Evolutionary conservation across 2,888 invertebrate species (phyloP).

Genomic region (Ennomos quercinarius): DNA sequence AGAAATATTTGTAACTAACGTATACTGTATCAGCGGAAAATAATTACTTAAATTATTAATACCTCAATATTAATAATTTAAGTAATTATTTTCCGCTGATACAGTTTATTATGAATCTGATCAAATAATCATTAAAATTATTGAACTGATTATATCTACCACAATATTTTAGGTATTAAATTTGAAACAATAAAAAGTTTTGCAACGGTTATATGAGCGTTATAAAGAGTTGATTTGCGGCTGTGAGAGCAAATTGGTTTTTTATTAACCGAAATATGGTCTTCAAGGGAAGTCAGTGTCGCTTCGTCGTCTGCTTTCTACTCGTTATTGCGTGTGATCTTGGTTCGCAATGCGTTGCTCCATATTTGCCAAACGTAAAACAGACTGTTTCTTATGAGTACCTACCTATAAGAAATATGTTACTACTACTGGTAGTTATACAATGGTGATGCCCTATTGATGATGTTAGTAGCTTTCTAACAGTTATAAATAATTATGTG

Average conservation of each 20-base stretch:
- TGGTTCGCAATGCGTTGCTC: constrained; percentile 37
- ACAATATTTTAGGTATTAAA: too few relatives aligned
- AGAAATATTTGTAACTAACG: constrained; percentile 17
- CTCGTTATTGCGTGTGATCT: constrained; percentile 50
- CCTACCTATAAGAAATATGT: constrained; percentile 10
- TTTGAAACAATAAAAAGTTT: constrained; percentile 13
- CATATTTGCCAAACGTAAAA: constrained; percentile 37
- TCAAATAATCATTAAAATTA: too few relatives aligned
- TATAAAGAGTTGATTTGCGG: constrained; percentile 39
- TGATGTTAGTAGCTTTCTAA: too few relatives aligned
- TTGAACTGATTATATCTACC: too few relatives aligned
- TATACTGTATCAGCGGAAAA: constrained; percentile 16
- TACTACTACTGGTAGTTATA: neutral
- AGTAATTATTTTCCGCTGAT: too few relatives aligned
- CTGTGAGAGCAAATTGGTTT: constrained; percentile 47
- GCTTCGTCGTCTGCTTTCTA: constrained; percentile 49
- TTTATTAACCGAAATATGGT: constrained; percentile 46
- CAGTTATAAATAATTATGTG: too few relatives aligned
- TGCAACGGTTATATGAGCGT: constrained; percentile 32
- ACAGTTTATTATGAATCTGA: too few relatives aligned
- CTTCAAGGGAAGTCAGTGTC: constrained; percentile 42
- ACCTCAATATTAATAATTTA: too few relatives aligned
- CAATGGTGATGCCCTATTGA: too few relatives aligned
- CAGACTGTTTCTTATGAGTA: neutral
- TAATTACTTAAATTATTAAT: neutral